Evolutionary conservation across 92 coral and sea anemone genomes (phyloP).

Genomic region (Porites lobata): DNA sequence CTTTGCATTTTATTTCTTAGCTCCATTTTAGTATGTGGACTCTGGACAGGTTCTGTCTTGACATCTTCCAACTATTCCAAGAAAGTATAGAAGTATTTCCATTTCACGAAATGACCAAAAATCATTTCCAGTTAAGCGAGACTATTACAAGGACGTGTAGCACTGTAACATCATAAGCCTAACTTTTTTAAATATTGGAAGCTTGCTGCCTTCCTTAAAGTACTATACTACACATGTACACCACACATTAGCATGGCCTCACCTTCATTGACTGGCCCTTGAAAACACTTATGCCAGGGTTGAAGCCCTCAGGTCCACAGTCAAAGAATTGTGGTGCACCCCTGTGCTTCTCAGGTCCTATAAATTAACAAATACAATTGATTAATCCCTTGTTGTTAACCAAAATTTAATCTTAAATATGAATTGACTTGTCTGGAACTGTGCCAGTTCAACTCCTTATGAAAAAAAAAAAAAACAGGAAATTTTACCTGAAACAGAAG

Average conservation of each 20-base stretch:
- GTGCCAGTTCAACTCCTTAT: background rate
- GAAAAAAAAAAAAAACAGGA: slow-evolving; percentile 1
- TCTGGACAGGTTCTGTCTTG: slow-evolving; percentile 10
- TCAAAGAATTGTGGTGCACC: slow-evolving; percentile 54
- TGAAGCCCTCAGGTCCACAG: slow-evolving; percentile 62
- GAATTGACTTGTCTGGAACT: background rate
- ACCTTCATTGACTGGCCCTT: slow-evolving; percentile 68
- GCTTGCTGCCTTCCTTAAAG: slow-evolving; percentile 2
- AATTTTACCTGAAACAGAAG: slow-evolving; percentile 23
- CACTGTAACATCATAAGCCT: background rate
- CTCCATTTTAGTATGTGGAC: slow-evolving; percentile 1
- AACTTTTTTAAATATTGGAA: background rate
- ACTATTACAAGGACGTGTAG: slow-evolving; percentile 4
- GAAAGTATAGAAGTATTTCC: slow-evolving; percentile 7
- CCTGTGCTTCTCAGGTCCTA: slow-evolving; percentile 50
- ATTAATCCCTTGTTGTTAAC: slow-evolving; percentile 12
- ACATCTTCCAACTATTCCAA: slow-evolving; percentile 15
- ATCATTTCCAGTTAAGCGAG: background rate
- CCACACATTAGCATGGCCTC: slow-evolving; percentile 11
- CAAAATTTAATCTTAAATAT: background rate
- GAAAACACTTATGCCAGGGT: slow-evolving; percentile 70
- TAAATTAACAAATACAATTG: slow-evolving; percentile 10
- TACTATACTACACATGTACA: background rate
- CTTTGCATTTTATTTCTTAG: background rate
- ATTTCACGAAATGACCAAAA: background rate